A percentile compares a stretch with the other conserved stretches of the same genome.
Evolutionary conservation across 2,888 invertebrate species (phyloP).

Genomic region (Neria commutata): DNA sequence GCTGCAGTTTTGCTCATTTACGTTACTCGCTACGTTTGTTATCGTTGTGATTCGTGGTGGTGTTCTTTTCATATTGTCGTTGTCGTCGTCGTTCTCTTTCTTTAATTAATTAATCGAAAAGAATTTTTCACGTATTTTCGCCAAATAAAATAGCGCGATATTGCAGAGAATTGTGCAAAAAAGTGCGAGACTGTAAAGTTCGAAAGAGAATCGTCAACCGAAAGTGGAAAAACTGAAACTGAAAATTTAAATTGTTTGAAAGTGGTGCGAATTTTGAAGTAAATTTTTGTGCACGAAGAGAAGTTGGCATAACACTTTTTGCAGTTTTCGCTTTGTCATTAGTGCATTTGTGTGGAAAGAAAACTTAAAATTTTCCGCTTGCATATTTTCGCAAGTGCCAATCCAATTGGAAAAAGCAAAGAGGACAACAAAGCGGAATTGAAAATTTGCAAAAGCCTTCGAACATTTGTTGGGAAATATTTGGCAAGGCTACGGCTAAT

Average conservation of each 20-base stretch:
- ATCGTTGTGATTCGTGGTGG: neutral
- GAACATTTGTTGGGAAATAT: too few species aligned
- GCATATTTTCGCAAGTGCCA: too few species aligned
- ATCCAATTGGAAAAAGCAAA: too few species aligned
- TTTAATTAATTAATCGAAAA: neutral
- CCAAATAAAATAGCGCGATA: neutral
- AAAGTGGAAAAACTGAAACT: neutral
- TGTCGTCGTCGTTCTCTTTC: neutral
- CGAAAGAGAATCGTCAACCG: neutral
- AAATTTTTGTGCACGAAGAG: neutral
- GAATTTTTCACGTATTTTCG: neutral
- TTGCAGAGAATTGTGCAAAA: neutral
- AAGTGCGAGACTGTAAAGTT: neutral
- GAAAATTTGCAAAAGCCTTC: too few species aligned
- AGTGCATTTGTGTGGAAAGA: too few species aligned
- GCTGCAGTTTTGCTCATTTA: neutral
- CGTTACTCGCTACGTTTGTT: neutral
- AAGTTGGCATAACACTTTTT: neutral
- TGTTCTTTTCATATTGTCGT: too few species aligned
- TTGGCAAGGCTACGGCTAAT: too few species aligned
- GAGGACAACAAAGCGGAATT: too few species aligned
- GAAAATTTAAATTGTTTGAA: too few species aligned
- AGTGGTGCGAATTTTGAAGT: neutral
- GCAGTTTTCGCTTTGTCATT: neutral
- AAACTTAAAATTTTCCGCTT: too few species aligned